Percentiles rank a stretch among this genome's conserved stretches.
These are phyloP conservation scores for Bagarius yarrelli DNA, from an alignment of 2,113 vertebrate species.

Conservation along the genomic window DNA sequence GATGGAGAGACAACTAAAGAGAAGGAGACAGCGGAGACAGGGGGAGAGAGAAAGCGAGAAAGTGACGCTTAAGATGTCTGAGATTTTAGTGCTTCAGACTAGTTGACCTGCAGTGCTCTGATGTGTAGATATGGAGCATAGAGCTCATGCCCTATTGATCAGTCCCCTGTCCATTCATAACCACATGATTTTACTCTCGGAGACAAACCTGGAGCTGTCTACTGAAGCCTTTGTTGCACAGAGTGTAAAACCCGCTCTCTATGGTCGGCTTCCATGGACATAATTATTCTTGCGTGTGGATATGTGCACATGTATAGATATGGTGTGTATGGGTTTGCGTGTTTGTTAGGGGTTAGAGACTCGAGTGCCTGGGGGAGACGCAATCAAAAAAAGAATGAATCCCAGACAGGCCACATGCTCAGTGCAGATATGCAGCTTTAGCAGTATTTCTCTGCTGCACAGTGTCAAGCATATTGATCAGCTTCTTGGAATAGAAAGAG, in stretches of 20 bases:
- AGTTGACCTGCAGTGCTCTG: slow-evolving; percentile 37
- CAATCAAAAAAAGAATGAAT: slow-evolving; percentile 66
- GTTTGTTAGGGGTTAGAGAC: slow-evolving; percentile 16
- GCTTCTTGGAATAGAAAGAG: slow-evolving; percentile 73
- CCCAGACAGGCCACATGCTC: slow-evolving; percentile 61
- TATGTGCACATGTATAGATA: slow-evolving; percentile 18
- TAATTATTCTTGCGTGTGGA: slow-evolving; percentile 4
- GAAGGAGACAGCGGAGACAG: neutral
- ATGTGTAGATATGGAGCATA: slow-evolving; percentile 30
- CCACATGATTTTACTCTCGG: slow-evolving; percentile 25
- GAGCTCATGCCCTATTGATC: slow-evolving; percentile 47
- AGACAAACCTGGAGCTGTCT: slow-evolving; percentile 31
- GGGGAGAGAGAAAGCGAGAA: neutral
- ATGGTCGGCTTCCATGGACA: slow-evolving; percentile 2
- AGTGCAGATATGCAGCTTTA: slow-evolving; percentile 55
- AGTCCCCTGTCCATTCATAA: slow-evolving; percentile 38
- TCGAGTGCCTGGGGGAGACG: slow-evolving; percentile 48
- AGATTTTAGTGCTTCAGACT: slow-evolving; percentile 27
- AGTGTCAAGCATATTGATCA: slow-evolving; percentile 71
- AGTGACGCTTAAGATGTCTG: neutral
- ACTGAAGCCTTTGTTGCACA: slow-evolving; percentile 14
- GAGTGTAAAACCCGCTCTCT: neutral
- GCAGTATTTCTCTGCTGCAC: slow-evolving; percentile 51
- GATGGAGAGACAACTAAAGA: neutral
- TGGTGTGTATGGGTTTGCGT: slow-evolving; percentile 9